Conservation (phyloP, 1,140 invertebrate genomes). For the Temnothorax longispinosus region DNA sequence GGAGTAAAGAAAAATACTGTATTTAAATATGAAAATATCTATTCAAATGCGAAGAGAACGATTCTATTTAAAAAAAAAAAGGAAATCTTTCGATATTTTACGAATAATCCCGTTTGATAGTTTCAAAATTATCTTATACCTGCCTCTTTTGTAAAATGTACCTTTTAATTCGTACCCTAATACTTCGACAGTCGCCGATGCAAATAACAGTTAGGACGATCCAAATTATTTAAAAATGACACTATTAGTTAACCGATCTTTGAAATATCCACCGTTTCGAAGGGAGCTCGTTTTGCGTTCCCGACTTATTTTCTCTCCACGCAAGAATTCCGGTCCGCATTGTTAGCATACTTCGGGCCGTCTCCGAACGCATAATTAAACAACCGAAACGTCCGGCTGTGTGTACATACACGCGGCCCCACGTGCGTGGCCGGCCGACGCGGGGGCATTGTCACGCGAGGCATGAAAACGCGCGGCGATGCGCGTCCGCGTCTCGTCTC, state of each 20-base stretch:
- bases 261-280: neutral
- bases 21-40: neutral
- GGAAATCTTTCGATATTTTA: neutral
- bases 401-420: neutral
- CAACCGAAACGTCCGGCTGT: neutral
- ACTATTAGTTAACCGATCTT: neutral
- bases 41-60: neutral
- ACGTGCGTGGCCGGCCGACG: constrained; percentile 28
- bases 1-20: neutral
- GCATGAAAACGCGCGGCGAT: neutral
- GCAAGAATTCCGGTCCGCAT: neutral
- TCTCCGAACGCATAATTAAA: neutral
- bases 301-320: neutral
- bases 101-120: neutral
- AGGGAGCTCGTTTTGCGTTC: neutral
- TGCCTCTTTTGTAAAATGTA: neutral
- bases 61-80: neutral
- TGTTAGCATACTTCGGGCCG: neutral
- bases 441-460: constrained; percentile 1
- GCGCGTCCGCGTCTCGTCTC: too few species aligned
- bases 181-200: neutral
- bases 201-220: neutral
- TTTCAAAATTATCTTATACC: neutral
- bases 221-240: neutral
- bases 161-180: neutral